Evolutionary conservation across 2,797 vertebrate genomes (phyloP).

Genomic region (Philypnodon macrostomus): DNA sequence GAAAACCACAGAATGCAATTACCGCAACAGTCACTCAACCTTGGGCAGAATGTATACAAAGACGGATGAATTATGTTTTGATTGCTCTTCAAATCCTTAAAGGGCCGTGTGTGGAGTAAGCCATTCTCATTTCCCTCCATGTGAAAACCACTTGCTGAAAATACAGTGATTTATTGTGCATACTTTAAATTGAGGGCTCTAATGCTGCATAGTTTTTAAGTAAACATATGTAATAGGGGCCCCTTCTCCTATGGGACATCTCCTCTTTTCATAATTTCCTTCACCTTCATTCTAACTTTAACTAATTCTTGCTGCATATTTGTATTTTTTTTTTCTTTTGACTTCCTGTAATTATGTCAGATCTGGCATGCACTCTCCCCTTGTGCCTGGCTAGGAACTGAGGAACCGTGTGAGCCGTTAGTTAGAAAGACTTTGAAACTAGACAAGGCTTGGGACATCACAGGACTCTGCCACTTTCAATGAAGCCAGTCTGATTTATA

Average conservation of each 20-base stretch:
- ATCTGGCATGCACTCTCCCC: conserved; percentile 29
- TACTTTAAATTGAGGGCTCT: conserved; percentile 49
- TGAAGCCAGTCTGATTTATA: conserved; percentile 80
- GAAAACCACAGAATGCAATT: conserved; percentile 52
- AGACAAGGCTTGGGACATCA: conserved; percentile 74
- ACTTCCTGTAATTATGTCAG: conserved; percentile 20
- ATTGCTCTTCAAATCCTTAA: conserved; percentile 36
- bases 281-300: conserved; percentile 34
- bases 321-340: too few relatives aligned
- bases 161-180: conserved; percentile 54
- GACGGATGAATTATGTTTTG: conserved; percentile 45
- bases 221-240: conserved; percentile 61
- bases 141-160: conserved; percentile 20
- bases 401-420: conserved; percentile 68
- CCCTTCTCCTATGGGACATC: conserved; percentile 36
- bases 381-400: conserved; percentile 60
- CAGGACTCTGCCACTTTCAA: conserved; percentile 66
- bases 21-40: conserved; percentile 35
- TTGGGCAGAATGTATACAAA: conserved; percentile 27
- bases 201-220: conserved; percentile 55
- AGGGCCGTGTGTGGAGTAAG: conserved; percentile 21
- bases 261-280: conserved; percentile 43
- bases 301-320: conserved; percentile 27
- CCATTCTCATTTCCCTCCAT: conserved; percentile 17
- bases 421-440: conserved; percentile 73